phyloP scores from a whole-genome alignment of 2,113 vertebrate species.

The Callospermophilus lateralis region DNA sequence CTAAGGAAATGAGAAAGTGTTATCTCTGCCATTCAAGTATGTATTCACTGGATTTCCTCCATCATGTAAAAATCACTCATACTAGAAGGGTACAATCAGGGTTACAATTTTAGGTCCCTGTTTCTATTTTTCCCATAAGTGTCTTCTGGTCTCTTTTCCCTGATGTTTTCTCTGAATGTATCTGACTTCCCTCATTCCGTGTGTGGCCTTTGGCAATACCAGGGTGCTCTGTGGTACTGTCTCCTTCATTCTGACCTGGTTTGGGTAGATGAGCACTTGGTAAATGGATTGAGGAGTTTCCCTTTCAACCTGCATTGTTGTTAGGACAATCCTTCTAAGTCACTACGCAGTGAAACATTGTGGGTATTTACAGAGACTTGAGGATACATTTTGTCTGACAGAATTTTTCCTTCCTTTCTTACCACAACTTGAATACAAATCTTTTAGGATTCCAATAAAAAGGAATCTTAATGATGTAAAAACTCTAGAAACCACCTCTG shows the following conservation, averaged over 20 bases:
- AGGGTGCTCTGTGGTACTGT: background rate
- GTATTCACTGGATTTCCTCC: too few relatives aligned
- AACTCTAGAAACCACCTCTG: too few relatives aligned
- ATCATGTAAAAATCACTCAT: background rate
- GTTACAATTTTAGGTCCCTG: background rate
- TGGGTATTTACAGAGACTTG: background rate
- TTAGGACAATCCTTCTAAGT: background rate
- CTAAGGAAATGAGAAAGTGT: too few relatives aligned
- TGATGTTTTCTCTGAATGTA: background rate
- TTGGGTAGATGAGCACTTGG: too few relatives aligned
- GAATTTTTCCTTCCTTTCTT: too few relatives aligned
- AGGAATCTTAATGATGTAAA: too few relatives aligned
- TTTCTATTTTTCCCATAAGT: background rate
- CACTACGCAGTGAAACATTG: too few relatives aligned
- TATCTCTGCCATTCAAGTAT: too few relatives aligned
- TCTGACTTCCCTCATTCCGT: background rate
- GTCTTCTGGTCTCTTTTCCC: background rate
- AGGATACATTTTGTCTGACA: background rate
- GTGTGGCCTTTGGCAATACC: background rate
- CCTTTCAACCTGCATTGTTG: rapidly evolving
- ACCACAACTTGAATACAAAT: background rate
- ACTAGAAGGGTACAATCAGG: background rate
- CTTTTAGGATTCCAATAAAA: too few relatives aligned
- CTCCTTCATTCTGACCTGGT: background rate
- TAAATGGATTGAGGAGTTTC: too few relatives aligned